These are phyloP conservation scores for Hirundichthys speculiger DNA, from an alignment of 2,113 vertebrate genomes.

Conservation along the genomic window DNA sequence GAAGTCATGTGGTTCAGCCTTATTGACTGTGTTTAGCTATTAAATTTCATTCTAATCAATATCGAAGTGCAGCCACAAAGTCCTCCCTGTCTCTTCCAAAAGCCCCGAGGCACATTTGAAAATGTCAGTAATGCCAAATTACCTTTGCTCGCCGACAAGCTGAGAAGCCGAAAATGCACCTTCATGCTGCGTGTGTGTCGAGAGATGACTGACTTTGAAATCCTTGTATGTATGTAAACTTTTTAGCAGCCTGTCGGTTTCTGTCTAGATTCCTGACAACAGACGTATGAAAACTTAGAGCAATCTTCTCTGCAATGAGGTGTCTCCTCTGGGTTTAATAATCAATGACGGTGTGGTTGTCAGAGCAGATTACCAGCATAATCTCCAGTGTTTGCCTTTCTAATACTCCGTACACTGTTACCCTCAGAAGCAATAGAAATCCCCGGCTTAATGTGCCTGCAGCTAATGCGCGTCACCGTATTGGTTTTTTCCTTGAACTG, in stretches of 20 bases:
- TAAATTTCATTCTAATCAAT: constrained; percentile 26
- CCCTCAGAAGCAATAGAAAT: constrained; percentile 49
- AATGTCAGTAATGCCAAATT: no score
- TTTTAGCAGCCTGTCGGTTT: neutral
- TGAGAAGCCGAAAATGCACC: no score
- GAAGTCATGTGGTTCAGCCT: constrained; percentile 3
- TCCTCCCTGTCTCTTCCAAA: neutral
- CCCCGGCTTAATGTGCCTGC: constrained; percentile 16
- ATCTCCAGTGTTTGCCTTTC: constrained; percentile 57
- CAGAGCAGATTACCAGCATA: constrained; percentile 64
- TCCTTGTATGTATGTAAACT: neutral
- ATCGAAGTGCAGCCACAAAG: neutral
- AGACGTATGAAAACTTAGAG: constrained; percentile 2
- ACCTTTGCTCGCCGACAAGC: no score
- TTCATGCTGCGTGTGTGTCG: no score
- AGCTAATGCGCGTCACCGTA: constrained; percentile 41
- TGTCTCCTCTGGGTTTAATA: constrained; percentile 56
- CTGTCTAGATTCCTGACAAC: neutral
- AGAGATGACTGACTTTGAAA: neutral
- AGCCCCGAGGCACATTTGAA: neutral
- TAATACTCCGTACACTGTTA: constrained; percentile 56
- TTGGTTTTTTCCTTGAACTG: constrained; percentile 33
- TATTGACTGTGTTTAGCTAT: constrained; percentile 8
- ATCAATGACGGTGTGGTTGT: constrained; percentile 66
- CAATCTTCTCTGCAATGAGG: neutral